Base-by-base conservation (phyloP, 2,113 vertebrate species). In the Oxyruncus cristatus region DNA sequence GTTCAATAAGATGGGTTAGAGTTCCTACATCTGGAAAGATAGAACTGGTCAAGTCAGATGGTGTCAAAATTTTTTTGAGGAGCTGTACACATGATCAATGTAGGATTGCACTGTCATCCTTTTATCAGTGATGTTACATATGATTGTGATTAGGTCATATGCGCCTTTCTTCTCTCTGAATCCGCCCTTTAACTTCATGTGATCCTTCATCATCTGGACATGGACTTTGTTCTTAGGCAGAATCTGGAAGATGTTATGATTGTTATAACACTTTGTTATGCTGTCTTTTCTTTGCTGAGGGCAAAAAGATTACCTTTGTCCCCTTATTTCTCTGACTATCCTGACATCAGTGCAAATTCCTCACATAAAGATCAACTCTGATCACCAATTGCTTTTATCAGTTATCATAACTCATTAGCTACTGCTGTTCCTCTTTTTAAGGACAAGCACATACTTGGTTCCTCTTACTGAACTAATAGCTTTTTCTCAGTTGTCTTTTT, bases 191-290 rank as follows among this genome's bases (percentile, higher is more conserved):
- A 92, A 81, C 86, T 97, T 95, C 68, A 63, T 71, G 68, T 39
- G 76, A 87, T 91, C 46, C 73, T 95, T 93, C 80, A 89, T 95
- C 91, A 92, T 93, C 81, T 56, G 80, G 92, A 91, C 91, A 92
- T 86, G 83, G 50, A 89, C 91, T 96, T 97, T 97, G 88, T 91
- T 93, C 95, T 93, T 63, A 55, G 68, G 61, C 79, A 89, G 89
- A 93, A 91, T 97, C 94, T 96, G 94, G 96, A 96, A 97, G 83
- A 95, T 91, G 92, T 96, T 96, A 96, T 89, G 68, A 88, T 35
- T 84, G 76, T 84, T 95, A 86, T 93, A 97, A 89, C 94, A 97
- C 52, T 89, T 81, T 63, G 55, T 74, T 95, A 81, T 74, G 39
- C 86, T 95, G 80, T 95, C 73, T 93, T 94, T 62, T 84, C 79